Evolutionary conservation across 2,888 invertebrate genomes (phyloP).

Genomic region (Lutraria lutraria): DNA sequence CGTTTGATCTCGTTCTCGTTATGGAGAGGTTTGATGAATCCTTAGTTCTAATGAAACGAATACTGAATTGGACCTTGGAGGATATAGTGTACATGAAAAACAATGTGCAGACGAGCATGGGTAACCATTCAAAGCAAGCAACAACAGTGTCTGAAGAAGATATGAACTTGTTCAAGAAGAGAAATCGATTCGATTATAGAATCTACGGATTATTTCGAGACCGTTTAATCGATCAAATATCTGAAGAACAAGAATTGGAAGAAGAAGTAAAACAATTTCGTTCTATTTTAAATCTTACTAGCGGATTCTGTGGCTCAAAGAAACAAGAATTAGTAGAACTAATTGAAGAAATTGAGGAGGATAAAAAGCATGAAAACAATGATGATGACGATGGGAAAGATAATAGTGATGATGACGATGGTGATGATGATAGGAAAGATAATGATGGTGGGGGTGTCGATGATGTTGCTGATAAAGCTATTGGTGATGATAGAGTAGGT

Average conservation of each 20-base stretch:
- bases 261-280: conserved; percentile 30
- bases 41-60: conserved; percentile 21
- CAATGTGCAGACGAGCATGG: neutral
- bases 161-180: conserved; percentile 19
- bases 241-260: neutral
- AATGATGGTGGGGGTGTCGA: too few species aligned
- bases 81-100: conserved; percentile 11
- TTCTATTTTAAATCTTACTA: neutral
- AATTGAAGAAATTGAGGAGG: neutral
- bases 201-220: conserved; percentile 14
- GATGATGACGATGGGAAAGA: neutral
- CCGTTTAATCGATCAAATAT: conserved; percentile 12
- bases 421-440: neutral
- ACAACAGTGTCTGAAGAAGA: neutral
- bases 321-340: neutral
- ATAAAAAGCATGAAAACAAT: neutral
- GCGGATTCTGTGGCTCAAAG: neutral
- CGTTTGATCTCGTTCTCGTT: conserved; percentile 10
- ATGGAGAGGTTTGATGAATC: conserved; percentile 35
- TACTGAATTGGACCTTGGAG: conserved; percentile 13
- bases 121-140: neutral
- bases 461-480: neutral
- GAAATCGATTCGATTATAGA: conserved; percentile 26
- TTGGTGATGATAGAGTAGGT: neutral
- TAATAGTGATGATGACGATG: neutral